Conservation (phyloP, 1,140 invertebrate genomes). For the Neodiprion virginianus region DNA sequence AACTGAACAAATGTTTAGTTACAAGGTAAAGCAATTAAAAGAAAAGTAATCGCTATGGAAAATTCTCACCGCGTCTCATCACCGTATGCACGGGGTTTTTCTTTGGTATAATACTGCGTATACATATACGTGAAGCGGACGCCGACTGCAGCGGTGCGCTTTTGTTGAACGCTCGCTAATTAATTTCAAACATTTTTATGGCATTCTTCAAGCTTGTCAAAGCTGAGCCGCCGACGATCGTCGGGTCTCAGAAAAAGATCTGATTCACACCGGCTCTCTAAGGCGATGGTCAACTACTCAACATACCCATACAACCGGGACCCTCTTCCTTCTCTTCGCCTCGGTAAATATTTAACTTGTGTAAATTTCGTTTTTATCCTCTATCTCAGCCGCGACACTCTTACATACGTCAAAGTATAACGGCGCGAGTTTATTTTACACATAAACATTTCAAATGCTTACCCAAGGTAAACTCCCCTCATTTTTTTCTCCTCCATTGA, state of each 20-base stretch:
- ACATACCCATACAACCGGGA: neutral
- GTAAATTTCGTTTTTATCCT: neutral
- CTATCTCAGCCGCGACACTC: neutral
- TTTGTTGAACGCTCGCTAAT: conserved; percentile 17
- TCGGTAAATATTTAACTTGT: neutral
- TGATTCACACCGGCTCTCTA: conserved; percentile 7
- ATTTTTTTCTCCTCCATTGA: too few relatives aligned
- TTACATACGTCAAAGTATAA: too few relatives aligned
- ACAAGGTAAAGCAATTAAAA: too few relatives aligned
- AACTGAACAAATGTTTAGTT: too few relatives aligned
- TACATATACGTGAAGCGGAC: too few relatives aligned
- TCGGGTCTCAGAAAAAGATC: neutral
- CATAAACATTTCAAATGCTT: too few relatives aligned
- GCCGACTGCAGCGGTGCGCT: neutral
- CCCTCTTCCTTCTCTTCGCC: neutral
- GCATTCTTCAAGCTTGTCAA: conserved; percentile 9
- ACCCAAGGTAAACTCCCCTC: too few relatives aligned
- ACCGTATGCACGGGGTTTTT: too few relatives aligned
- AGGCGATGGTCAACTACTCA: conserved; percentile 1
- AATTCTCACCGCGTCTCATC: too few relatives aligned
- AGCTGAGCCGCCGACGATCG: neutral
- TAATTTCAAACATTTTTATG: conserved; percentile 17
- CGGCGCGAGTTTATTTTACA: neutral
- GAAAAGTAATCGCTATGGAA: too few relatives aligned
- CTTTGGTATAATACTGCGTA: too few relatives aligned